Evolutionary conservation across 2,888 invertebrate species (phyloP).

Genomic region (Lobophora halterata): DNA sequence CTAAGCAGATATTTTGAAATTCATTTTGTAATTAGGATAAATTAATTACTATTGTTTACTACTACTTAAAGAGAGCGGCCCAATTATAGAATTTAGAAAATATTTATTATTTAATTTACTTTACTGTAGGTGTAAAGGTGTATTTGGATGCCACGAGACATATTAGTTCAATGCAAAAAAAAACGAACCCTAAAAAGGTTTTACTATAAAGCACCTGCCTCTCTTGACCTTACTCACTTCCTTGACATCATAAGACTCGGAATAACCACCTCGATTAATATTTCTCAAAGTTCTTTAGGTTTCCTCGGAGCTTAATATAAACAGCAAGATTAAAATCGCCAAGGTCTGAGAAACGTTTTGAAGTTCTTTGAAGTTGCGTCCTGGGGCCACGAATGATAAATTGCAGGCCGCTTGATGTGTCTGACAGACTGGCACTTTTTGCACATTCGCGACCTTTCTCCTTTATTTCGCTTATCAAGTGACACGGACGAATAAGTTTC

Average conservation of each 20-base stretch:
- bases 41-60: too few relatives aligned
- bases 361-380: constrained; percentile 58
- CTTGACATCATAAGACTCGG: constrained; percentile 32
- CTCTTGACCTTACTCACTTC: too few relatives aligned
- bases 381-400: constrained; percentile 61
- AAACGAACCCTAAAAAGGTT: too few relatives aligned
- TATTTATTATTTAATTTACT: too few relatives aligned
- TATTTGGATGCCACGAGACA: too few relatives aligned
- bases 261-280: constrained; percentile 45
- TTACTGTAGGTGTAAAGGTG: too few relatives aligned
- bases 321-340: constrained; percentile 66
- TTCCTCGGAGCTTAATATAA: constrained; percentile 54
- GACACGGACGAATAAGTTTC: constrained; percentile 57
- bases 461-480: constrained; percentile 61
- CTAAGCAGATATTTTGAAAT: too few relatives aligned
- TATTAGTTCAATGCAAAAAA: too few relatives aligned
- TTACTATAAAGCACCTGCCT: too few relatives aligned
- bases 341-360: constrained; percentile 53
- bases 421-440: constrained; percentile 60
- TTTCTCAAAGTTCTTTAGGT: constrained; percentile 43
- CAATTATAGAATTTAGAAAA: too few relatives aligned
- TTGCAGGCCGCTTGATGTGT: constrained; percentile 58
- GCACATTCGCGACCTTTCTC: constrained; percentile 53
- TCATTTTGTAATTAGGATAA: too few relatives aligned
- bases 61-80: too few relatives aligned